Base-by-base conservation (phyloP, 2,797 vertebrate species). In the Centroberyx gerrardi region DNA sequence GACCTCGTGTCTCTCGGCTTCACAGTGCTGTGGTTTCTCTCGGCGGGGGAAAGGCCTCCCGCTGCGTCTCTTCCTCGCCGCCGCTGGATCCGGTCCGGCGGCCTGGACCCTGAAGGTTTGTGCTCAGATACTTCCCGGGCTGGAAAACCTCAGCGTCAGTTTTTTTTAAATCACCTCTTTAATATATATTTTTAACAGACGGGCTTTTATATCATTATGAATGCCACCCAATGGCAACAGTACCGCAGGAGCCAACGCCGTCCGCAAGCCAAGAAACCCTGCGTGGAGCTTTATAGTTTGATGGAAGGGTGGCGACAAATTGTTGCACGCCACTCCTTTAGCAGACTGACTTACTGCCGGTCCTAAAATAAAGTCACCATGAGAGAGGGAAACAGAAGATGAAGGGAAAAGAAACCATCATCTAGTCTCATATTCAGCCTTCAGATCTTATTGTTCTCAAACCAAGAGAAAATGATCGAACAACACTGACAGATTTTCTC, bases 1-100 rank as follows among this genome's bases (percentile, higher is more conserved):
- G 6, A n/a, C 48, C 72, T 70, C 1, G 1, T 60, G 52, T 13
- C 44, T 75, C 54, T 12, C 29, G 27, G 61, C 68, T 84, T 81
- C 64, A 62, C 58, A 61, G 52, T 31, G 0, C 1, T 0, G 2
- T 31, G 7, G n/a, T n/a, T n/a, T 13, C 44, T 75, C 54, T 12
- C 29, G 27, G 61, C 68, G 7, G 78, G 68, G 73, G 81, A 84
- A 81, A 61, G 29, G 72, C 42, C 44, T 73, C 68, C 82, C 31
- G 27, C 70, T 74, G 74, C 0, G 5, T 12, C 62, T 79, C 69
- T 70, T 13, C 33, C 36, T 31, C 51, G 0, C 33, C 9, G 33
- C 42, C 22, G 22, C 40, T 44, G 8, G 40, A 44, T 13, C 8
- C 8, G 8, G 8, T 44, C 40, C 40, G 8, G 40, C 13, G 40